Evolutionary conservation across 2,797 vertebrate genomes (phyloP).

Genomic region (Phoeniculus purpureus): DNA sequence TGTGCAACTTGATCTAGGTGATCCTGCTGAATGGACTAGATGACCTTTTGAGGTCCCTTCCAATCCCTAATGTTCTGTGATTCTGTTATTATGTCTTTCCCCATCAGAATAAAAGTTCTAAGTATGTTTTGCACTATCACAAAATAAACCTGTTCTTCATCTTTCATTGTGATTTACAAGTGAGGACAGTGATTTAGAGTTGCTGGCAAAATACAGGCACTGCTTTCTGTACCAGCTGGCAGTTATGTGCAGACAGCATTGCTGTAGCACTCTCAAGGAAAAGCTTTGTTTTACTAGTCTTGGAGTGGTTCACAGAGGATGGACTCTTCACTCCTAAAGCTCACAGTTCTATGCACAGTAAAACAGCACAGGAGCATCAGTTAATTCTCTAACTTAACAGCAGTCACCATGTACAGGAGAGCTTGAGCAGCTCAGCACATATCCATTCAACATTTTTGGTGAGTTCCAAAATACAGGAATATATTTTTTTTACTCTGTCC

Average conservation of each 20-base stretch:
- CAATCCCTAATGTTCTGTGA: no score
- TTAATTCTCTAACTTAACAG: not conserved
- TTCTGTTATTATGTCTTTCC: not conserved
- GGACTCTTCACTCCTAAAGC: not conserved
- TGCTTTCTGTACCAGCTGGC: not conserved
- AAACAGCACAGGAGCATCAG: not conserved
- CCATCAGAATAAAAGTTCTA: not conserved
- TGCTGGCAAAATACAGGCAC: not conserved
- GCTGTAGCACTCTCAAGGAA: not conserved
- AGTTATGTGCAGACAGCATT: not conserved
- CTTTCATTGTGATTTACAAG: not conserved
- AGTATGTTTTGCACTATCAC: not conserved
- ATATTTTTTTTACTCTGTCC: not conserved
- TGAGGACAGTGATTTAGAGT: not conserved
- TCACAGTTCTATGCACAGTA: not conserved
- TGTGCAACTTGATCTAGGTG: no score
- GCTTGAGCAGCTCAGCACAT: not conserved
- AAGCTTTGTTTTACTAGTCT: not conserved
- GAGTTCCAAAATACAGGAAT: not conserved
- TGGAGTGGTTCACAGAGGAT: not conserved
- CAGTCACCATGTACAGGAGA: not conserved
- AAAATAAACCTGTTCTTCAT: not conserved
- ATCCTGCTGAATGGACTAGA: no score
- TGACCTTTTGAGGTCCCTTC: no score
- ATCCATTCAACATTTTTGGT: not conserved